A percentile compares a stretch with the other conserved stretches of the same genome.
Evolutionary conservation across 1,140 invertebrate species (phyloP).

Genomic region (Drosophila watanabei): DNA sequence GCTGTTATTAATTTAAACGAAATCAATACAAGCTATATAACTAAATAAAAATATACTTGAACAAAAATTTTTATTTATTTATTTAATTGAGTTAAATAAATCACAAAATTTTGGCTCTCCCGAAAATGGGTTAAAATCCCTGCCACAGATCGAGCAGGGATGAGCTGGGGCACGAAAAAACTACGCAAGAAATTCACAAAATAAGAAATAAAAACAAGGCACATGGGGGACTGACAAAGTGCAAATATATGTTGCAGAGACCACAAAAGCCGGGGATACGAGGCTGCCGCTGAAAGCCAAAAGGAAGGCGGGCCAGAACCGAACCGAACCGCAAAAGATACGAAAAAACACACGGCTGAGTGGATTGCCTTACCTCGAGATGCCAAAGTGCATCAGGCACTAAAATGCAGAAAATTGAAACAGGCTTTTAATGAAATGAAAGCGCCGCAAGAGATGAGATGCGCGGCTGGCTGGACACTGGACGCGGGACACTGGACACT

Average conservation of each 20-base stretch:
- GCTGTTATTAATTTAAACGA: too few species aligned
- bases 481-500: not conserved
- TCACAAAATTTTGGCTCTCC: not conserved
- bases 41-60: too few species aligned
- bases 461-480: conserved; percentile 10
- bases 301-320: conserved; percentile 21
- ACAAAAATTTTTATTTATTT: too few species aligned
- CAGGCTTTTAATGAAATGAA: conserved; percentile 84
- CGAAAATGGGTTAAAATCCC: conserved; percentile 19
- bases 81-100: not conserved
- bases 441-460: conserved; percentile 66
- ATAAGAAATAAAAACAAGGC: not conserved
- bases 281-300: conserved; percentile 20
- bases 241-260: conserved; percentile 76
- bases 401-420: conserved; percentile 85
- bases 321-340: conserved; percentile 8
- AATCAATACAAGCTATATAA: too few species aligned
- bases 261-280: conserved; percentile 32
- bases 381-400: conserved; percentile 85
- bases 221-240: conserved; percentile 58
- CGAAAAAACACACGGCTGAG: conserved; percentile 9
- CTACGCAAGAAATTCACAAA: not conserved
- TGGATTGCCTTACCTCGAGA: conserved; percentile 48
- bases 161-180: not conserved
- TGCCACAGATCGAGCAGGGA: conserved; percentile 14